Evolutionary conservation across 2,888 invertebrate genomes (phyloP).

Genomic region (Phortica okadai): DNA sequence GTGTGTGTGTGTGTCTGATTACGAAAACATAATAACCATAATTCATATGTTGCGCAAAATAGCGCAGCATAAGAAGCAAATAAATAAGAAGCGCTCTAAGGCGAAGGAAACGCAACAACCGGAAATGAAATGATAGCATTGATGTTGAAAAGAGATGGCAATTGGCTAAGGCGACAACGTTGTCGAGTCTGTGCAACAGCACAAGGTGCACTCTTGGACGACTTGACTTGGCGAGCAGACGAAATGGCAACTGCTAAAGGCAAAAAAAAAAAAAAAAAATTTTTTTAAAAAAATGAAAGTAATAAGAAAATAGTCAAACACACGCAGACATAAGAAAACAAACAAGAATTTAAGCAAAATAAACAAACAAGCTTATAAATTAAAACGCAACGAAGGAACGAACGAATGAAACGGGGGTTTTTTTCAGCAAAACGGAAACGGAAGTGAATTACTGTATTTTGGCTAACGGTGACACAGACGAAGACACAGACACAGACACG

Average conservation of each 20-base stretch:
- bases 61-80: conserved; percentile 1
- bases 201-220: too few species aligned
- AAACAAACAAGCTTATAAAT: background rate
- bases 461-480: background rate
- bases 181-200: too few species aligned
- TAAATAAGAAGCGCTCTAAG: background rate
- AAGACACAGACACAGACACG: background rate
- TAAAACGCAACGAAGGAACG: background rate
- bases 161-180: too few species aligned
- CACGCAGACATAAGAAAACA: background rate
- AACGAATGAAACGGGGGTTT: background rate
- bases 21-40: conserved; percentile 20
- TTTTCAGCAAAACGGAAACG: background rate
- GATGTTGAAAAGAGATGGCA: too few species aligned
- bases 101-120: background rate
- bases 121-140: background rate
- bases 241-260: too few species aligned
- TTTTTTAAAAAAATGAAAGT: too few species aligned
- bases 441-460: background rate
- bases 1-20: background rate
- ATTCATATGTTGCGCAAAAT: background rate
- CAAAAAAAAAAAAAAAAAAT: too few species aligned
- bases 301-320: background rate
- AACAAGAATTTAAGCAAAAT: background rate
- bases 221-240: too few species aligned